Evolutionary conservation across 2,113 vertebrate genomes (phyloP), one percentile per base, ranked within the genome.

Genomic region (Rhadina sibilatrix): DNA sequence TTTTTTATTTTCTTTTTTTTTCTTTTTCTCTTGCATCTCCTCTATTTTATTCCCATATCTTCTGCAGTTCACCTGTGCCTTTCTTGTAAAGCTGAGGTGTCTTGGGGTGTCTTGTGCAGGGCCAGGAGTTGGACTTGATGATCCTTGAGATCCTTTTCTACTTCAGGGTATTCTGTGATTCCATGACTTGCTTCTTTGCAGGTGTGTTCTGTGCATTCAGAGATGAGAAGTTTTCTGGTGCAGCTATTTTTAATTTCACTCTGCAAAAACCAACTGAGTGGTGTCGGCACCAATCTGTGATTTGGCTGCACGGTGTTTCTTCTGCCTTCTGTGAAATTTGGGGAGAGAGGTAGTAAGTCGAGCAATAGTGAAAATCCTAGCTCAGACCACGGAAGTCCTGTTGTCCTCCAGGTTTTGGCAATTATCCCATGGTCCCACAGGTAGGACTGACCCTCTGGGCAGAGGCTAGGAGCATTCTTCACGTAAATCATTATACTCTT

Each of bases 181-280:
- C 18, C 38, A 0, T n/a, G 15, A 18, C 21, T 33, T 76, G 6
- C 12, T 50, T 70, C 20, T 57, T 65, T 15, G 15, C 11, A 42
- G 16, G 14, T 30, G 16, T 23, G 23, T 24, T 11, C 11, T 49
- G 20, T 57, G 31, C 13, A 23, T 68, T 16, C 65, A 65, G 40
- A 24, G 28, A 35, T 6, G 3, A 84, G 18, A 83, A 59, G 13
- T 20, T 28, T 85, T 83, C n/a, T 53, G 15, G 17, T 60, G 28
- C 13, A 61, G 12, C 7, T 75, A 13, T 71, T 63, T 56, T 54
- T 77, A 19, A 63, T 76, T 82, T 88, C 57, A 4, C 4, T 81
- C 47, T 9, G 2, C 3, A 5, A 57, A 57, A 46, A 72, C 37
- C 25, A 68, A 0, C 9, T 9, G 13, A 1, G 6, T 68, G 13